Evolutionary conservation across 2,888 invertebrate species (phyloP).

Genomic region (Reticulitermes lucifugus): DNA sequence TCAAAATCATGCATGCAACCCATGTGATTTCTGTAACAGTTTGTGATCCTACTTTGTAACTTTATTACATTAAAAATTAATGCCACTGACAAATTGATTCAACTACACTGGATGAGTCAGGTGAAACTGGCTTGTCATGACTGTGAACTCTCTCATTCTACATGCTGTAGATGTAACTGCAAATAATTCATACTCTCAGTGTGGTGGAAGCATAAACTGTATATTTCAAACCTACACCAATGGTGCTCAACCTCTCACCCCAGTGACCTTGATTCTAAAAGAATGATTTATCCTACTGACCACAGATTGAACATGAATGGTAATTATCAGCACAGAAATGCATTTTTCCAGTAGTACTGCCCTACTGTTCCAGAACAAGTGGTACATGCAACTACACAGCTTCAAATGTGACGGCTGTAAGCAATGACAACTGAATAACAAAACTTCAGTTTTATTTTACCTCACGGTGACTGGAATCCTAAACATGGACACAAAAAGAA

Average conservation of each 20-base stretch:
- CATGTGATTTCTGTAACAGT: background rate
- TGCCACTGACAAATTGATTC: background rate
- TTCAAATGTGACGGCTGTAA: constrained; percentile 15
- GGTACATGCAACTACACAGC: constrained; percentile 18
- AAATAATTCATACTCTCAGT: background rate
- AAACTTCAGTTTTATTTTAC: constrained; percentile 62
- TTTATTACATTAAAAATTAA: background rate
- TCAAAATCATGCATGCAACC: background rate
- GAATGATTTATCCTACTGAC: background rate
- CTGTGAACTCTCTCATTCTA: background rate
- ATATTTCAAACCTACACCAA: background rate
- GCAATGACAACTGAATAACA: constrained; percentile 50
- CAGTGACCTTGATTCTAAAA: background rate
- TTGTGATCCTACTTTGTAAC: background rate
- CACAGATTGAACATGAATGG: background rate
- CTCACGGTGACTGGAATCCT: constrained; percentile 69
- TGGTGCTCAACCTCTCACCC: constrained; percentile 17
- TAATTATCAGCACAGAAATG: background rate
- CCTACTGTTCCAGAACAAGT: background rate
- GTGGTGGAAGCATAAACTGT: background rate
- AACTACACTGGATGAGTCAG: background rate
- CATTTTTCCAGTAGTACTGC: constrained; percentile 21
- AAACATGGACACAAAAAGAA: constrained; percentile 49
- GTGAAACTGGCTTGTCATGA: background rate
- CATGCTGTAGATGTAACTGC: background rate